phyloP scores from a whole-genome alignment of 2,113 vertebrate genomes.

The Pionites leucogaster region DNA sequence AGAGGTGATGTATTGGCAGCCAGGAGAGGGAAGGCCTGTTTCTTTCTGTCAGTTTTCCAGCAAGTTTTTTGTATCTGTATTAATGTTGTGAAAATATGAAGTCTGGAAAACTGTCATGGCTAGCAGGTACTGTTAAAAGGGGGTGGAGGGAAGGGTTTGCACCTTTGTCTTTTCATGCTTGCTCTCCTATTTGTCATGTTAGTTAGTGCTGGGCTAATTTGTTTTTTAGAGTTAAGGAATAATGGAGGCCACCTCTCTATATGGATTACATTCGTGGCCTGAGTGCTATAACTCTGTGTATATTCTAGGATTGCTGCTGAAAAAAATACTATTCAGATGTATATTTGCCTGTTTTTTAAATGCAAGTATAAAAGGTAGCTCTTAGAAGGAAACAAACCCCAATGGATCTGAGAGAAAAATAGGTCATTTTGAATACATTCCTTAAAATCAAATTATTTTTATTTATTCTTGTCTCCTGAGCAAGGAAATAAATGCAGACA shows the following conservation, averaged over 20 bases:
- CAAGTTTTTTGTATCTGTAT: not conserved
- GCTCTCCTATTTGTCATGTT: not conserved
- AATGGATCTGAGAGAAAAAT: not conserved
- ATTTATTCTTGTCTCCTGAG: not conserved
- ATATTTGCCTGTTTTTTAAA: not conserved
- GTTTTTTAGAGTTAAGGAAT: not conserved
- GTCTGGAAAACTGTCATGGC: not conserved
- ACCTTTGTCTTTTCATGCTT: not conserved
- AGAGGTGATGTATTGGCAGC: not conserved
- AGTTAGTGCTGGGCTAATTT: not conserved
- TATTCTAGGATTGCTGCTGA: not conserved
- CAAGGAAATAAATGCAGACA: not conserved
- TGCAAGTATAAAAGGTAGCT: not conserved
- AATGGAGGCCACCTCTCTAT: not conserved
- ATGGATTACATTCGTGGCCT: not conserved
- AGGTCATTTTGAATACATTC: not conserved
- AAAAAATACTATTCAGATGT: not conserved
- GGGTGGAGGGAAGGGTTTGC: rapidly evolving
- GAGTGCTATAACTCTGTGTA: not conserved
- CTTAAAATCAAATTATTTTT: not conserved
- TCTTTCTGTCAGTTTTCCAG: not conserved
- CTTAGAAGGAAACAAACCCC: not conserved
- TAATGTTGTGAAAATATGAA: not conserved
- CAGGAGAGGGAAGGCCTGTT: not conserved
- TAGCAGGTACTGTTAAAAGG: not conserved